phyloP scores from a whole-genome alignment of 2,797 vertebrate species.

The Acomys russatus region DNA sequence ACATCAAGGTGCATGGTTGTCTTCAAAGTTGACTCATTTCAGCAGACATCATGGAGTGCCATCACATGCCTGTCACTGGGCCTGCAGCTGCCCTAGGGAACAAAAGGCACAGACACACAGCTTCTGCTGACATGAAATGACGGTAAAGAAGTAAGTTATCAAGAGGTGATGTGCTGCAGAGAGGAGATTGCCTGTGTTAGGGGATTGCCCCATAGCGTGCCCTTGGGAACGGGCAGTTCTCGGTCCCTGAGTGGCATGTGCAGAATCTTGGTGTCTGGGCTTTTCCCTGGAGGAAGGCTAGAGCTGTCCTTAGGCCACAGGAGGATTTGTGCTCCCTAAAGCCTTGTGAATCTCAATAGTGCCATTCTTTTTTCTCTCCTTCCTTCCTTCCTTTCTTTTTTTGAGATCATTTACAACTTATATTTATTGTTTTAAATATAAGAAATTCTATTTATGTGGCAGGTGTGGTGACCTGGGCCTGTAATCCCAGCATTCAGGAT shows the following conservation, averaged over 20 bases:
- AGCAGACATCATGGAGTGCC: neutral
- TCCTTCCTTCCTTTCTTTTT: neutral
- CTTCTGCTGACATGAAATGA: neutral
- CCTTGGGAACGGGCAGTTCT: neutral
- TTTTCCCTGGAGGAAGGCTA: neutral
- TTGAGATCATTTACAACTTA: neutral
- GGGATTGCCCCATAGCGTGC: neutral
- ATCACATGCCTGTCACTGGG: neutral
- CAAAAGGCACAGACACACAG: neutral
- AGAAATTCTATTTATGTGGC: neutral
- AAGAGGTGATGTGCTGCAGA: neutral
- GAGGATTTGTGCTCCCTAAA: neutral
- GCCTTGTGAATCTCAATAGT: neutral
- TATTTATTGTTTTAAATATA: constrained; percentile 46
- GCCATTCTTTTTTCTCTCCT: neutral
- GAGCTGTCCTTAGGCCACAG: neutral
- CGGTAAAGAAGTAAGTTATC: neutral
- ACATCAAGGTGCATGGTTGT: neutral
- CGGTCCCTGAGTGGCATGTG: neutral
- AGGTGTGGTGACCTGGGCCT: neutral
- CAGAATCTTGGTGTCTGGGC: neutral
- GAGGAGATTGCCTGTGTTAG: neutral
- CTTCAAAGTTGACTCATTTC: neutral
- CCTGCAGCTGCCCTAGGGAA: neutral
- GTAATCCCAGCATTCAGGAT: neutral